Conservation (phyloP, 2,888 invertebrate species). For the Eilema griseolum region DNA sequence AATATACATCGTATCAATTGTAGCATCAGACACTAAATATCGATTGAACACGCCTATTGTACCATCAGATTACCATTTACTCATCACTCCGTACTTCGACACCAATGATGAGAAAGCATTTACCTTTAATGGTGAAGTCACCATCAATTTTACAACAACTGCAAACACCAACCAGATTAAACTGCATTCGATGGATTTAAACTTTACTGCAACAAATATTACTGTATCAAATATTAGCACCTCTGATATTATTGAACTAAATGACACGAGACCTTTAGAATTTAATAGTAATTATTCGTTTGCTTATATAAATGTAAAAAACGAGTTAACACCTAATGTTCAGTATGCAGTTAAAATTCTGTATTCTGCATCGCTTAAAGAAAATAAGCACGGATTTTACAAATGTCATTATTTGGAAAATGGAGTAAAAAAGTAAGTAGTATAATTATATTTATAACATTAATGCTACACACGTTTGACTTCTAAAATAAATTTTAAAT, state of each 20-base stretch:
- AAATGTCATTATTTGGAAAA: neutral
- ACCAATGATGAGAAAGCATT: conserved; percentile 72
- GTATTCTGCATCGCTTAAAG: neutral
- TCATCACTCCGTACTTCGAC: conserved; percentile 84
- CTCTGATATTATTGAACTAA: neutral
- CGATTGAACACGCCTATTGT: conserved; percentile 74
- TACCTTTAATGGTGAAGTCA: conserved; percentile 80
- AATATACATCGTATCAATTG: neutral
- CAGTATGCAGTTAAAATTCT: neutral
- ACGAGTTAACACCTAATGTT: neutral
- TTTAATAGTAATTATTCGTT: neutral
- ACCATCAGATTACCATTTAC: conserved; percentile 85
- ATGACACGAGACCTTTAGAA: neutral
- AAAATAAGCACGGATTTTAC: neutral
- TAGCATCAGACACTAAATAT: conserved; percentile 61
- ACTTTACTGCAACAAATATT: conserved; percentile 62
- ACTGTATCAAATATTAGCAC: conserved; percentile 44
- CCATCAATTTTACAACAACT: conserved; percentile 70
- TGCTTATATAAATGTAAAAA: neutral
- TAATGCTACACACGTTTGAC: no score
- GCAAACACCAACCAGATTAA: conserved; percentile 69
- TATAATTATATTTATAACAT: no score
- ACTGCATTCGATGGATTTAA: conserved; percentile 74
- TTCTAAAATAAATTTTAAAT: no score
- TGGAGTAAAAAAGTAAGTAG: no score